Conservation (phyloP, 23 tunicate genomes). For the Styela plicata region DNA sequence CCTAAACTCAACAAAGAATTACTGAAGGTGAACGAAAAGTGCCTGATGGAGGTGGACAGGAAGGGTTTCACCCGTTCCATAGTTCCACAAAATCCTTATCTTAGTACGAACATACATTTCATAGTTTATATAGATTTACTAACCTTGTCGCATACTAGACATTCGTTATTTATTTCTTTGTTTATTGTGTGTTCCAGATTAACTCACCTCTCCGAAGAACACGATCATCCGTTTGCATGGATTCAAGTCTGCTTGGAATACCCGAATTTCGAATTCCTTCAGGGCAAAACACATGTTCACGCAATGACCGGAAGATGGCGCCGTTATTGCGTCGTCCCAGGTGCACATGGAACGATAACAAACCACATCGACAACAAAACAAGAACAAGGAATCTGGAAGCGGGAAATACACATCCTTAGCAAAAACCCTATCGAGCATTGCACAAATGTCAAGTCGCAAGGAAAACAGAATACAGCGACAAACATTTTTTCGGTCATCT, state of each 20-base stretch:
- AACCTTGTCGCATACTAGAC: too few relatives aligned
- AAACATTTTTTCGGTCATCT: neutral
- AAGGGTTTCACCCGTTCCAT: too few relatives aligned
- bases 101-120: too few relatives aligned
- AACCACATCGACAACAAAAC: neutral
- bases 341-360: neutral
- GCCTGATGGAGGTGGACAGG: too few relatives aligned
- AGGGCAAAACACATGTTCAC: neutral
- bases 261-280: neutral
- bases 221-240: neutral
- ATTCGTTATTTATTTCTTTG: too few relatives aligned
- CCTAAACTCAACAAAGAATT: too few relatives aligned
- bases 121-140: too few relatives aligned
- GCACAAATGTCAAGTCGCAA: neutral
- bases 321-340: neutral
- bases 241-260: neutral
- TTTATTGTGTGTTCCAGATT: neutral
- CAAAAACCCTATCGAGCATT: neutral
- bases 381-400: neutral
- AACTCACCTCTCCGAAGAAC: neutral
- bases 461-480: neutral
- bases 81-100: too few relatives aligned
- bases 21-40: too few relatives aligned
- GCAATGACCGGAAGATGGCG: neutral
- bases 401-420: neutral